phyloP scores from a whole-genome alignment of 2,888 invertebrate genomes.

The Zeuzera pyrina region DNA sequence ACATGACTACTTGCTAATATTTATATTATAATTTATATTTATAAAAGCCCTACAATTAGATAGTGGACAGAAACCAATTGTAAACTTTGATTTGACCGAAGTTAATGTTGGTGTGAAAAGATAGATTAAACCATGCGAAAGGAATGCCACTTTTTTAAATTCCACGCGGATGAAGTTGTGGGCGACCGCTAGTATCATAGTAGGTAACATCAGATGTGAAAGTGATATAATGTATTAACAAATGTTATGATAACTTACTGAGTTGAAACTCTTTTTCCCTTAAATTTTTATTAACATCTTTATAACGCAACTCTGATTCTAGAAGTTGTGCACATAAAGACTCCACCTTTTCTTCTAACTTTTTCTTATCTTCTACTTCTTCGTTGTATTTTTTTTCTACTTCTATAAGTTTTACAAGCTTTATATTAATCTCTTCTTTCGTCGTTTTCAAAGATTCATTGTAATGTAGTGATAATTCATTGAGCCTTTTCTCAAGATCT shows the following conservation, averaged over 20 bases:
- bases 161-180: too few species aligned
- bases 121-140: too few species aligned
- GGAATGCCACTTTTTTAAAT: too few species aligned
- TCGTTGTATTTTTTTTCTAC: slow-evolving; percentile 40
- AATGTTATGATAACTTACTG: slow-evolving; percentile 28
- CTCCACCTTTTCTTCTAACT: slow-evolving; percentile 31
- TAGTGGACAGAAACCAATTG: too few species aligned
- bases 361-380: slow-evolving; percentile 31
- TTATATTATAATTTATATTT: too few species aligned
- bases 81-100: too few species aligned
- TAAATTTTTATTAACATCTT: slow-evolving; percentile 25
- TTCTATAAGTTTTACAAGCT: slow-evolving; percentile 36
- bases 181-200: too few species aligned
- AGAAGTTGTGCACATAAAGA: slow-evolving; percentile 29
- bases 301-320: slow-evolving; percentile 32
- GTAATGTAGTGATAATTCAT: slow-evolving; percentile 37
- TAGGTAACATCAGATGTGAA: too few species aligned
- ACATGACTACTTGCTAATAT: too few species aligned
- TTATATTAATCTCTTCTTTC: slow-evolving; percentile 36
- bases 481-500: slow-evolving; percentile 43
- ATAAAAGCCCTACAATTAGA: too few species aligned
- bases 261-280: slow-evolving; percentile 25
- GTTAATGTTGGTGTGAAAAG: too few species aligned
- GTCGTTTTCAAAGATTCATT: slow-evolving; percentile 37
- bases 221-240: too few species aligned